Base-by-base conservation (phyloP, 2,888 invertebrate species). In the Polietes domitor region DNA sequence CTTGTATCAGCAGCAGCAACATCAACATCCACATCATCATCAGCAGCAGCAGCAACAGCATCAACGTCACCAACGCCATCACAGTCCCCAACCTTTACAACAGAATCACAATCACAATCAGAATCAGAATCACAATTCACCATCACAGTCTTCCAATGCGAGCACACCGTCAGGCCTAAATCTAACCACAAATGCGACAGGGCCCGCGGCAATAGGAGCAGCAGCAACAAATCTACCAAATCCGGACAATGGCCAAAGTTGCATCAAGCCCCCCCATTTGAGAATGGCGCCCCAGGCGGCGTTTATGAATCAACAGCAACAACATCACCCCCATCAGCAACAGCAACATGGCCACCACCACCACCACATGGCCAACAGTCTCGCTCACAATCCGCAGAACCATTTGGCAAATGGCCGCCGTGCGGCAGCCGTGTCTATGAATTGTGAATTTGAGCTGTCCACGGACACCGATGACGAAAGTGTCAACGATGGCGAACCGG, bases 391-490 rank as follows among this genome's bases (percentile, higher is more conserved):
- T 15, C 70, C 72, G 24, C 86, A 87, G 55, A 81, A 82, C 53
- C 82, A 87, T 82, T 85, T 85, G 17, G 87, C 86, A 19, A 88
- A 88, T 47, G 88, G 89, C 2, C 87, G 88, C 53, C 81, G 68
- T 0, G 85, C 85, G 32, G 85, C 88, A 2, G 88, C 89, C 77
- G 63, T 88, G 83, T 89, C 90, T 80, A 94, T 95, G 19, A 81
- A 81, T 76, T 81, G 81, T 43, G 96, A 96, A 89, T 95, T 95
- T 83, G 95, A 95, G 88, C 89, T 95, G 80, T 94, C 94, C 6
- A 96, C 95, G 1, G 96, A 96, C 89, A 96, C 96, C 6, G 94
- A 96, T 88, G 95, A 96, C 70, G 95, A 96, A 81, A 93, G 93
- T 79, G 89, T 90, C 82, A 87, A 92, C 26, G 90, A 90, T 55